Percentiles rank a stretch among this genome's conserved stretches.
phyloP scores from a whole-genome alignment of 2,888 invertebrate genomes.

The Caenorhabditis drosophilae region DNA sequence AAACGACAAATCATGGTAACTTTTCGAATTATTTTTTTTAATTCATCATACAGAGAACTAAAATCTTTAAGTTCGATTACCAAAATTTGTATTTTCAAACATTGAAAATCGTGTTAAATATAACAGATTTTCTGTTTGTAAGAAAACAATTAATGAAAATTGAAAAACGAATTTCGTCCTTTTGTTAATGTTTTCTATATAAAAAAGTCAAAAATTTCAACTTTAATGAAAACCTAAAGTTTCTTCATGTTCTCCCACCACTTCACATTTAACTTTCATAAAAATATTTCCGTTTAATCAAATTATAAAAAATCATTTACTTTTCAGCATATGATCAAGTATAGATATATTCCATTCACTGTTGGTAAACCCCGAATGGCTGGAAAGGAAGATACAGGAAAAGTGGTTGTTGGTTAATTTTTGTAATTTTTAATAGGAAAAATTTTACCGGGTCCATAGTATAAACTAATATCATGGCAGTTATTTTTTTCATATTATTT shows the following conservation, averaged over 20 bases:
- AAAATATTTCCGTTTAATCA: too few relatives aligned
- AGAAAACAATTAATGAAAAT: too few relatives aligned
- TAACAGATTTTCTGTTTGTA: not conserved
- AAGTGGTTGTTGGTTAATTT: conserved; percentile 67
- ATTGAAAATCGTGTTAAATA: not conserved
- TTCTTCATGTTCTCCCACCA: too few relatives aligned
- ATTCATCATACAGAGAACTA: not conserved
- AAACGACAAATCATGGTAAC: conserved; percentile 97
- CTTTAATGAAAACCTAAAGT: too few relatives aligned
- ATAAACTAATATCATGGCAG: not conserved
- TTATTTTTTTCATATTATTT: not conserved
- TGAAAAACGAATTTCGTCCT: too few relatives aligned
- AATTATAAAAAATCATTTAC: not conserved
- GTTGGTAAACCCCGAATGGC: conserved; percentile 94
- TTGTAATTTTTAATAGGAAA: not conserved
- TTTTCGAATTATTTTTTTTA: conserved; percentile 3
- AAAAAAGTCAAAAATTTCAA: too few relatives aligned
- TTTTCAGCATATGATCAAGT: conserved; percentile 97
- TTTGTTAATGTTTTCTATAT: too few relatives aligned
- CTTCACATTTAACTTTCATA: too few relatives aligned
- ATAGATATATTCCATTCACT: conserved; percentile 96
- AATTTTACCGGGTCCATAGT: not conserved
- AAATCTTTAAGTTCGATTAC: not conserved
- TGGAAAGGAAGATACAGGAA: conserved; percentile 71
- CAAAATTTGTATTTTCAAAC: not conserved